Evolutionary conservation across 2,113 vertebrate species (phyloP).

Genomic region (Menidia beryllina): DNA sequence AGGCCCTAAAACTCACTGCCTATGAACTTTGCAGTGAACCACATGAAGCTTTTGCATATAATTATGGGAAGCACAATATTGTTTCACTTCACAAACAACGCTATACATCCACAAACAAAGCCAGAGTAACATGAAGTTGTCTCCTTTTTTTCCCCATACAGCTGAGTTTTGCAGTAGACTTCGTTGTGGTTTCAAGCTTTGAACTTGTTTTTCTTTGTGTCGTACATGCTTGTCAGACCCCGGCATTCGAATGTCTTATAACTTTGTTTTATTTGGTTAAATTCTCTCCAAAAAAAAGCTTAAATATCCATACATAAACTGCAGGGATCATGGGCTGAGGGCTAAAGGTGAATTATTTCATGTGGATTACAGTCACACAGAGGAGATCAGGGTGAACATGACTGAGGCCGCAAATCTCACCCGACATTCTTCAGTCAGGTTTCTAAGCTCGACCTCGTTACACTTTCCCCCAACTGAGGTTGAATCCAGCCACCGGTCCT

Average conservation of each 20-base stretch:
- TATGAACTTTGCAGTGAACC: not conserved
- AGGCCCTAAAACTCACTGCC: not conserved
- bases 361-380: slow-evolving; percentile 17
- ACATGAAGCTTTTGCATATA: too few relatives aligned
- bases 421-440: slow-evolving; percentile 83
- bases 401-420: slow-evolving; percentile 68
- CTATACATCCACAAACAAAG: too few relatives aligned
- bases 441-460: slow-evolving; percentile 60
- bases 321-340: not conserved
- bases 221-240: too few relatives aligned
- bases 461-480: slow-evolving; percentile 13
- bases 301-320: not conserved
- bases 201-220: too few relatives aligned
- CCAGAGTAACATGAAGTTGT: too few relatives aligned
- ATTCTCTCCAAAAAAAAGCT: slow-evolving; percentile 11
- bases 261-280: not conserved
- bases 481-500: slow-evolving; percentile 84
- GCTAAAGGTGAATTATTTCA: slow-evolving; percentile 8
- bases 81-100: too few relatives aligned
- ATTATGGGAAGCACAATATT: too few relatives aligned
- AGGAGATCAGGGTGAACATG: not conserved
- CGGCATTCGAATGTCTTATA: too few relatives aligned
- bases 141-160: not conserved
- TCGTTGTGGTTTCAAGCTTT: too few relatives aligned
- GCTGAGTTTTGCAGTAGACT: too few relatives aligned